phyloP scores from a whole-genome alignment of 2,888 invertebrate species.

The Lasioglossum pauxillum region DNA sequence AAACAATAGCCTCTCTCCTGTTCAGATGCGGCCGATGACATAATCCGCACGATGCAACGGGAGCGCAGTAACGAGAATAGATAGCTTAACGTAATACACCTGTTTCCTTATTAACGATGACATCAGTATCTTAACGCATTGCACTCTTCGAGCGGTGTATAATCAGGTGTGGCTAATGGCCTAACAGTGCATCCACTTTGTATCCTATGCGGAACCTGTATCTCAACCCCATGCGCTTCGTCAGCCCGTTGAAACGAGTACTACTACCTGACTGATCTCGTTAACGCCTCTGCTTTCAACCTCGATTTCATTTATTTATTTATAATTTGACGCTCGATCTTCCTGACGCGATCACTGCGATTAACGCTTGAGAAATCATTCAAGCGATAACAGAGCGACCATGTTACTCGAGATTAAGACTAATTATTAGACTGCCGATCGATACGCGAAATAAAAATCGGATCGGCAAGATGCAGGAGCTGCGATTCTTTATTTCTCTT shows the following conservation, averaged over 20 bases:
- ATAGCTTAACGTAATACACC: constrained; percentile 7
- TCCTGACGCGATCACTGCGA: background rate
- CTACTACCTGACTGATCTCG: background rate
- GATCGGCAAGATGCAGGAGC: no score
- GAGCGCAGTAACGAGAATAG: constrained; percentile 9
- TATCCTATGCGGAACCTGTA: background rate
- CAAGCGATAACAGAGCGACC: background rate
- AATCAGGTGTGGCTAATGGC: constrained; percentile 24
- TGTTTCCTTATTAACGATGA: constrained; percentile 2
- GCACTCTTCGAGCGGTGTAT: constrained; percentile 12
- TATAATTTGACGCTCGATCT: background rate
- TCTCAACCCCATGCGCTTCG: background rate
- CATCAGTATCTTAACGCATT: constrained; percentile 5
- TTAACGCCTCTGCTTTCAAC: background rate
- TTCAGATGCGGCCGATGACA: background rate
- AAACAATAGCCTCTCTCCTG: background rate
- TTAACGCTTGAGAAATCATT: background rate
- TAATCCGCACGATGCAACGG: background rate
- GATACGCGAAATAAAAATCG: background rate
- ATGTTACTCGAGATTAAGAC: background rate
- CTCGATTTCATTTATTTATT: background rate
- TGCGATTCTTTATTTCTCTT: background rate
- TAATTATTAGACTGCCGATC: background rate
- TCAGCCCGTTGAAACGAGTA: background rate
- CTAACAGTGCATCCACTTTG: constrained; percentile 8